Percentiles rank a stretch among this genome's conserved stretches.
phyloP scores from a whole-genome alignment of 2,888 invertebrate species.

The Dryobota labecula region DNA sequence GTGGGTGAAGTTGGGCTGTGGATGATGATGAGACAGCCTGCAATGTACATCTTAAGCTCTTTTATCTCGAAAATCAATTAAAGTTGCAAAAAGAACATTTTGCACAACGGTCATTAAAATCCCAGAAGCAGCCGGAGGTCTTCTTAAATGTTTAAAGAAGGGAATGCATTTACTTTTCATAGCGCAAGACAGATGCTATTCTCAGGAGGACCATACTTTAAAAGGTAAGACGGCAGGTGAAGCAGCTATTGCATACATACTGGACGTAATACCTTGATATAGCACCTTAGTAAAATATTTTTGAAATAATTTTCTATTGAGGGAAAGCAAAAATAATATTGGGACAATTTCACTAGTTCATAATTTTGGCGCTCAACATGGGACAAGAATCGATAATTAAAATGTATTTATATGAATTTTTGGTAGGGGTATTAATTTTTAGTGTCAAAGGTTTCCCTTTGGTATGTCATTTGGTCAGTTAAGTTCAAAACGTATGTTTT shows the following conservation, averaged over 20 bases:
- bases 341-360: background rate
- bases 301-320: background rate
- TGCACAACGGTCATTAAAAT: background rate
- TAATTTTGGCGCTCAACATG: slow-evolving; percentile 17
- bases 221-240: background rate
- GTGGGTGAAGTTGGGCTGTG: no score
- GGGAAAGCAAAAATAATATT: background rate
- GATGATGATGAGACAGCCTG: no score
- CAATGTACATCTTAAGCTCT: background rate
- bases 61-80: background rate
- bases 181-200: slow-evolving; percentile 7
- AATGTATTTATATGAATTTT: background rate
- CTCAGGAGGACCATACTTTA: slow-evolving; percentile 20
- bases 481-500: background rate
- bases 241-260: slow-evolving; percentile 1
- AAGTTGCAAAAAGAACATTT: background rate
- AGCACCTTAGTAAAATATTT: background rate
- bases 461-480: background rate
- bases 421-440: background rate
- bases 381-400: background rate
- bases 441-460: no score
- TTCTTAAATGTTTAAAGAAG: slow-evolving; percentile 20
- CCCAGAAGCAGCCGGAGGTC: slow-evolving; percentile 21
- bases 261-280: background rate
- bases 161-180: slow-evolving; percentile 2